Base-by-base conservation (phyloP, 2,888 invertebrate species). In the Tolmerus cingulatus region DNA sequence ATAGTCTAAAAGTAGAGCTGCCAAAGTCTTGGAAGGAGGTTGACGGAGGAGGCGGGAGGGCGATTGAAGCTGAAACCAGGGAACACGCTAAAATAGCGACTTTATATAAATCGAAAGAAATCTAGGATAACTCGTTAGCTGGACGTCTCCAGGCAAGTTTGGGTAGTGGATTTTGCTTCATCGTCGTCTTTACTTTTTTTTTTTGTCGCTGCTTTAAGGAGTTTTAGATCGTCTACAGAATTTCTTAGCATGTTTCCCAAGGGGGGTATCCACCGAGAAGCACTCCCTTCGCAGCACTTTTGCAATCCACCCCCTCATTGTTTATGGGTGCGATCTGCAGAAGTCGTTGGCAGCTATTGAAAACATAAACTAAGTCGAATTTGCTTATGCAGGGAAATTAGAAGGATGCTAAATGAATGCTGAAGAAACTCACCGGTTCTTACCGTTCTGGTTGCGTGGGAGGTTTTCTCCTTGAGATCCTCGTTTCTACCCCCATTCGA, bases 51-150 rank as follows among this genome's bases (percentile, higher is more conserved):
- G n/a, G n/a, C n/a, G 12, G 16, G 27, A 30, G 8, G 12, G 30
- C 12, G 14, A 19, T 55, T 8, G 51, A 23, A 30, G 46, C 2
- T 16, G 81, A 81, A 34, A 27, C 30, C 19, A 12, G 78, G 51
- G 55, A 81, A 55, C 30, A n/a, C 30, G 14, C 27, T 55, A 27
- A 81, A 81, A 81, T 81, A 51, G 51, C 30, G n/a, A 51, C 51
- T 81, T 81, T 81, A 46, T 43, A 34, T 37, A 81, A 81, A 81
- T 55, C 81, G 81, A 81, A 51, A 27, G 34, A 81, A 81, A 81
- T 51, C 43, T 23, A 3, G 40, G 81, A 43, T 81, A 81, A 81
- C 81, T 43, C 46, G 81, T 81, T 81, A 81, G 16, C 27, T 14
- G 51, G 23, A 12, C 34, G 51, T 55, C 34, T 23, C 9, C 0